Evolutionary conservation across 2,797 vertebrate species (phyloP).

Genomic region (Muscicapa comitata): DNA sequence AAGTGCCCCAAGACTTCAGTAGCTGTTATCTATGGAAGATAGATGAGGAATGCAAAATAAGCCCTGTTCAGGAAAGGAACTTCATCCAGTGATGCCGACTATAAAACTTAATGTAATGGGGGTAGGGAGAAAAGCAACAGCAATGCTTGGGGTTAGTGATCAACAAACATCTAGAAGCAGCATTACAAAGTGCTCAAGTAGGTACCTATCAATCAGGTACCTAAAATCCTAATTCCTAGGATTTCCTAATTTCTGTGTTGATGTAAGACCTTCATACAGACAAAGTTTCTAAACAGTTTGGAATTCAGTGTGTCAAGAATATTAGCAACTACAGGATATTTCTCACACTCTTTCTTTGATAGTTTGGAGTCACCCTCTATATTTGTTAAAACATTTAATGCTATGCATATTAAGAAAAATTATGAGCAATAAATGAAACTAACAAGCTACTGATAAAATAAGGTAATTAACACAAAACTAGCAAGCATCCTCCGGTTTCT

Average conservation of each 20-base stretch:
- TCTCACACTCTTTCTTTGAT: background rate
- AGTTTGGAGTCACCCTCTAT: background rate
- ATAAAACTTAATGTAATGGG: background rate
- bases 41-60: background rate
- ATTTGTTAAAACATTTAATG: background rate
- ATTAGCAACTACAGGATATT: background rate
- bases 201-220: background rate
- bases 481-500: background rate
- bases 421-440: background rate
- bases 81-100: background rate
- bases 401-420: background rate
- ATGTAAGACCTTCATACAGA: background rate
- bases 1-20: background rate
- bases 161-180: background rate
- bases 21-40: background rate
- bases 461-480: background rate
- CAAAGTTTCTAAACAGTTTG: background rate
- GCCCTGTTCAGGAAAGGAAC: background rate
- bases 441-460: background rate
- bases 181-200: background rate
- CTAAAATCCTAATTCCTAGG: background rate
- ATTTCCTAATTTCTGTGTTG: background rate
- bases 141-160: background rate
- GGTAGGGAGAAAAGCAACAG: background rate
- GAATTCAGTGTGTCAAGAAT: background rate